A percentile compares a stretch with the other conserved stretches of the same genome.
phyloP scores from a whole-genome alignment of 2,888 invertebrate genomes.

The Stegana nigrithorax region DNA sequence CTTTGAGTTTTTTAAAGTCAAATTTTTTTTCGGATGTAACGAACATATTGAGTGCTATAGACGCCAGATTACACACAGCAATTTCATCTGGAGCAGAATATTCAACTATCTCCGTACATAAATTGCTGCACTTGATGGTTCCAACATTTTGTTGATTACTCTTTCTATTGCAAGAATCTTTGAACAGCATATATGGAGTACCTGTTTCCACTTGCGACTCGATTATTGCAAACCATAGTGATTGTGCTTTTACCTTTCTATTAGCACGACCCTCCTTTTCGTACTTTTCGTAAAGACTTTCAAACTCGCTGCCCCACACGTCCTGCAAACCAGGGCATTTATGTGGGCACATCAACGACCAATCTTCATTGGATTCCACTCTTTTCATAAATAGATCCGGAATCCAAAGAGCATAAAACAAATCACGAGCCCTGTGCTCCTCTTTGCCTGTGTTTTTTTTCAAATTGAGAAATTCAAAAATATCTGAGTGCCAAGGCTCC shows the following conservation, averaged over 20 bases:
- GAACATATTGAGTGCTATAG: slow-evolving; percentile 96
- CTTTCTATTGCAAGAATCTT: slow-evolving; percentile 96
- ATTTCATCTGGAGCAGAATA: slow-evolving; percentile 93
- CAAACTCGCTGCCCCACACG: slow-evolving; percentile 96
- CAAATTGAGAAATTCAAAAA: slow-evolving; percentile 94
- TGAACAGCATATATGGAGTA: slow-evolving; percentile 96
- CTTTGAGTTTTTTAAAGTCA: slow-evolving; percentile 88
- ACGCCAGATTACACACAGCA: slow-evolving; percentile 98
- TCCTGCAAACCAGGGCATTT: slow-evolving; percentile 91
- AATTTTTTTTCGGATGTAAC: slow-evolving; percentile 82
- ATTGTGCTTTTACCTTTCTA: slow-evolving; percentile 82
- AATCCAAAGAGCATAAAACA: slow-evolving; percentile 98
- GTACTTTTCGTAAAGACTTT: slow-evolving; percentile 85
- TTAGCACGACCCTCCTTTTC: slow-evolving; percentile 82
- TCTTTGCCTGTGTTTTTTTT: slow-evolving; percentile 97
- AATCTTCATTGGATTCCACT: slow-evolving; percentile 83
- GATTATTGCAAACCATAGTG: slow-evolving; percentile 93
- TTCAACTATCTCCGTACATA: slow-evolving; percentile 98
- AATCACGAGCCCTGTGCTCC: slow-evolving; percentile 91
- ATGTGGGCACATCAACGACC: slow-evolving; percentile 98
- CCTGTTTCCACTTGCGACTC: slow-evolving; percentile 98
- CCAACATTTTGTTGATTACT: slow-evolving; percentile 98
- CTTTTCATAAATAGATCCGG: slow-evolving; percentile 98
- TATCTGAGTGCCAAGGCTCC: slow-evolving; percentile 99
- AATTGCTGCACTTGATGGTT: slow-evolving; percentile 97